Evolutionary conservation across 1,140 invertebrate genomes (phyloP).

Genomic region (Drosophila lowei): DNA sequence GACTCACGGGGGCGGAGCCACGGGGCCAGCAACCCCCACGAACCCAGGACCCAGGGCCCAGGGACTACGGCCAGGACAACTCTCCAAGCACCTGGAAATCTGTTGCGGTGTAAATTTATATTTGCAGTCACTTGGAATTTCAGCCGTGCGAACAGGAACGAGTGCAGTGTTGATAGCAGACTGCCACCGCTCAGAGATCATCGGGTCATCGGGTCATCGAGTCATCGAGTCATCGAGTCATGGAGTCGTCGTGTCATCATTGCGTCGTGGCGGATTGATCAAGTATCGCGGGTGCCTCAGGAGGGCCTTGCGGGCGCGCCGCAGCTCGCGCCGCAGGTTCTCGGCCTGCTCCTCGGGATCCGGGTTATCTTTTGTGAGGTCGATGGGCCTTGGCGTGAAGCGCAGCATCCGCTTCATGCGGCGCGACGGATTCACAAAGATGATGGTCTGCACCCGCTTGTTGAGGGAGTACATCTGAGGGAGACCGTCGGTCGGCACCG

Average conservation of each 20-base stretch:
- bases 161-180: too few relatives aligned
- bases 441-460: conserved; percentile 3
- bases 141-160: too few relatives aligned
- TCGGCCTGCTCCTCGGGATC: background rate
- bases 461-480: background rate
- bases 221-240: background rate
- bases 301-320: background rate
- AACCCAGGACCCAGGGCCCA: too few relatives aligned
- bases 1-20: too few relatives aligned
- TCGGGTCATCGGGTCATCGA: background rate
- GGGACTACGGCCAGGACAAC: too few relatives aligned
- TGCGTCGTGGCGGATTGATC: background rate
- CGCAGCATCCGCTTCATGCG: background rate
- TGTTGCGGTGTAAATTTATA: too few relatives aligned
- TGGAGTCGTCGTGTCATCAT: too few relatives aligned
- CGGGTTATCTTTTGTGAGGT: too few relatives aligned
- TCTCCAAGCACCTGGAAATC: background rate
- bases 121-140: background rate
- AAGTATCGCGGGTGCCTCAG: background rate
- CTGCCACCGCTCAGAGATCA: too few relatives aligned
- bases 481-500: background rate
- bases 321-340: background rate
- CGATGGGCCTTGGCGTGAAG: too few relatives aligned
- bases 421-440: conserved; percentile 18
- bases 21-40: too few relatives aligned